Evolutionary conservation across 2,797 vertebrate genomes (phyloP).

Genomic region (Eupleurogrammus muticus): DNA sequence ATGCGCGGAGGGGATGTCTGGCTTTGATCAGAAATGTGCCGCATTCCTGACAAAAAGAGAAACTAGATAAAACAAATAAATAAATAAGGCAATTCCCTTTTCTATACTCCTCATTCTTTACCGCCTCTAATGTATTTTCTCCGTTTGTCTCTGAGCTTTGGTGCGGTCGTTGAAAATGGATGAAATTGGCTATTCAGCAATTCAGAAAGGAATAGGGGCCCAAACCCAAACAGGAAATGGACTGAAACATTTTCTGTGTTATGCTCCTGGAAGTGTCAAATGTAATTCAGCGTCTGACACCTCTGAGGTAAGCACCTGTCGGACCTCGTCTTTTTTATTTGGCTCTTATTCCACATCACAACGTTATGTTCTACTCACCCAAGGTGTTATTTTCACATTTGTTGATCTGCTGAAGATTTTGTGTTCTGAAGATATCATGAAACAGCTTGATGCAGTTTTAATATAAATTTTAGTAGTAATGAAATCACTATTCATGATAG

Average conservation of each 20-base stretch:
- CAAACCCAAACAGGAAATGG: not conserved
- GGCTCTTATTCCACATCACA: no score
- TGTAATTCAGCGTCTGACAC: not conserved
- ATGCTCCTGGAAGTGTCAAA: not conserved
- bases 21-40: conserved; percentile 42
- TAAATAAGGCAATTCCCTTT: conserved; percentile 21
- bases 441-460: no score
- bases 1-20: conserved; percentile 28
- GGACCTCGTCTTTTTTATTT: not conserved
- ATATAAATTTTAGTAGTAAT: no score
- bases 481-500: no score
- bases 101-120: not conserved
- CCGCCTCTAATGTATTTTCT: conserved; percentile 4
- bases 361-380: no score
- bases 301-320: not conserved
- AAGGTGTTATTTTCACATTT: no score
- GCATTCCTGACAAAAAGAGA: conserved; percentile 11
- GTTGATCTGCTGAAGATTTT: no score
- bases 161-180: conserved; percentile 10
- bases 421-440: no score
- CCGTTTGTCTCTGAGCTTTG: conserved; percentile 7
- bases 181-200: not conserved
- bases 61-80: not conserved
- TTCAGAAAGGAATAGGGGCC: not conserved
- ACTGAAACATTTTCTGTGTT: not conserved